phyloP scores from a whole-genome alignment of 2,797 vertebrate genomes.

The Danio kyathit region DNA sequence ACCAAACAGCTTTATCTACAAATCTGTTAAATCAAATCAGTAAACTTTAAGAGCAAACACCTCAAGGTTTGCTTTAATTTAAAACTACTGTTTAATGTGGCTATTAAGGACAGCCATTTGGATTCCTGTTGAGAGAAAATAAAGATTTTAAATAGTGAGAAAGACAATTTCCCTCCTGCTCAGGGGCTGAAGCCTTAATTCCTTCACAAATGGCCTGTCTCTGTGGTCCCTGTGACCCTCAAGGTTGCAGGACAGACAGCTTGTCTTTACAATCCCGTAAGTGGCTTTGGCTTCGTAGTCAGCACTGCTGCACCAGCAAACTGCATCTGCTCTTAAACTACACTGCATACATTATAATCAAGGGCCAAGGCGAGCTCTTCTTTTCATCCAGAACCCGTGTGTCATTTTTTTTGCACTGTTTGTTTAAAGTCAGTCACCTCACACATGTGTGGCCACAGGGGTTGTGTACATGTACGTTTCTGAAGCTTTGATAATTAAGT shows the following conservation, averaged over 20 bases:
- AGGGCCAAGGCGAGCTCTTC: background rate
- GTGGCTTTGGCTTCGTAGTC: constrained; percentile 78
- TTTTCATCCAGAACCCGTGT: constrained; percentile 11
- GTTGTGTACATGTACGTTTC: constrained; percentile 33
- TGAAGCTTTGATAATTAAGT: constrained; percentile 76
- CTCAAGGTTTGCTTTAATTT: background rate
- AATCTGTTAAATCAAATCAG: constrained; percentile 8
- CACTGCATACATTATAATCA: constrained; percentile 23
- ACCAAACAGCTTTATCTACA: background rate
- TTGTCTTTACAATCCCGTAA: constrained; percentile 81
- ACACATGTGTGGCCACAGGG: constrained; percentile 29
- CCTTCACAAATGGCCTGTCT: constrained; percentile 62
- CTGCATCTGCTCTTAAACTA: constrained; percentile 43
- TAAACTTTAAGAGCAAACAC: constrained; percentile 14
- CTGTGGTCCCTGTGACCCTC: constrained; percentile 64
- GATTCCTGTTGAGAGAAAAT: constrained; percentile 41
- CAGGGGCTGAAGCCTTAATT: constrained; percentile 64
- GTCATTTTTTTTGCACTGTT: constrained; percentile 23
- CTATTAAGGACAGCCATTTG: background rate
- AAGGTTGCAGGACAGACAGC: constrained; percentile 77
- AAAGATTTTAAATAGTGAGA: constrained; percentile 23
- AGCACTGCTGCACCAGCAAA: constrained; percentile 60
- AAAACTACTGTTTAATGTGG: constrained; percentile 25
- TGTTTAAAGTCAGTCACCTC: constrained; percentile 42
- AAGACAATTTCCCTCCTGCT: constrained; percentile 45